These are phyloP conservation scores for Eurystomus gularis DNA, from an alignment of 2,113 vertebrate genomes.

Conservation along the genomic window DNA sequence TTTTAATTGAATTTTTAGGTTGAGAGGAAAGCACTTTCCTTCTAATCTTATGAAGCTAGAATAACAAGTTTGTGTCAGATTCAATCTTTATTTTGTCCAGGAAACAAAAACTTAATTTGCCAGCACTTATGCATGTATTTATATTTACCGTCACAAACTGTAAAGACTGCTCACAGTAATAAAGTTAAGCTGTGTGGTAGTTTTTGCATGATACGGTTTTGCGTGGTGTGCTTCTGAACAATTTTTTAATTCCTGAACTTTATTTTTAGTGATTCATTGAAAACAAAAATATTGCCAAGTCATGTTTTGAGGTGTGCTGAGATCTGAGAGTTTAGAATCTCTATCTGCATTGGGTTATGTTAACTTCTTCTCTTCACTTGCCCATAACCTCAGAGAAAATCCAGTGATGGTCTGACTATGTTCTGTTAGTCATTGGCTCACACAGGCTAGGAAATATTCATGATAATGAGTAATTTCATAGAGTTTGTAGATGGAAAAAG, in stretches of 20 bases:
- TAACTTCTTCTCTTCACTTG: not conserved
- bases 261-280: not conserved
- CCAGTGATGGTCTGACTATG: not conserved
- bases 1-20: not conserved
- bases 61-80: not conserved
- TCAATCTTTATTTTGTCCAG: not conserved
- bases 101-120: not conserved
- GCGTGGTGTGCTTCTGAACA: not conserved
- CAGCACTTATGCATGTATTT: not conserved
- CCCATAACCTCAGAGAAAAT: not conserved
- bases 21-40: not conserved
- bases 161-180: not conserved
- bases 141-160: not conserved
- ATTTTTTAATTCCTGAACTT: not conserved
- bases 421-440: not conserved
- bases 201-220: not conserved
- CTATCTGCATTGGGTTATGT: not conserved
- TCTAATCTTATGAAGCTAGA: not conserved
- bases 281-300: not conserved
- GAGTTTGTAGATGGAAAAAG: not conserved
- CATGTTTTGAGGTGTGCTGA: not conserved
- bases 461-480: not conserved
- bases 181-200: not conserved
- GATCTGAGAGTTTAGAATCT: not conserved
- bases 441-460: not conserved